Evolutionary conservation across 2,113 vertebrate genomes (phyloP).

Genomic region (Halichoeres trimaculatus): DNA sequence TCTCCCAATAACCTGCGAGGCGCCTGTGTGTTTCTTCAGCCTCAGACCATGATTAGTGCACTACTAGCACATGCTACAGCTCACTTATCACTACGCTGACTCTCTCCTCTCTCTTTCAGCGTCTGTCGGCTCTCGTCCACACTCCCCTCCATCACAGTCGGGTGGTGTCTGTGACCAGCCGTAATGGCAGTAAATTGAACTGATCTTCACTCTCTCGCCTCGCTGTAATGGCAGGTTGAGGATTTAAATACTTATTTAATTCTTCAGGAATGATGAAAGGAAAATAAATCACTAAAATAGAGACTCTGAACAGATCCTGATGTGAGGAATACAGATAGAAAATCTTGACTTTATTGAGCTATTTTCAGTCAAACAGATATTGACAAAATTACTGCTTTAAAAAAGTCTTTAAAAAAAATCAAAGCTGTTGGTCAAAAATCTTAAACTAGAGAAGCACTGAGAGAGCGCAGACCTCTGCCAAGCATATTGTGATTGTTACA

Average conservation of each 20-base stretch:
- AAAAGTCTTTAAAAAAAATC: neutral
- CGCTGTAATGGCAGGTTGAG: slow-evolving; percentile 50
- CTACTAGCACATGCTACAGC: slow-evolving; percentile 62
- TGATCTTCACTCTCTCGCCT: slow-evolving; percentile 61
- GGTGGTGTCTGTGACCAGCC: slow-evolving; percentile 49
- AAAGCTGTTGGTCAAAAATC: too few species aligned
- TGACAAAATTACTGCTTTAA: neutral
- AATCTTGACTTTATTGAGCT: neutral
- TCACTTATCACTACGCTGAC: slow-evolving; percentile 62
- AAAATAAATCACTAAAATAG: slow-evolving; percentile 15
- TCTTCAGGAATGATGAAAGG: slow-evolving; percentile 33
- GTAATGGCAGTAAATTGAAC: slow-evolving; percentile 60
- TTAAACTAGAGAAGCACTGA: too few species aligned
- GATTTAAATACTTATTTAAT: slow-evolving; percentile 56
- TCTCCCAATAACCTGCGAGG: slow-evolving; percentile 75
- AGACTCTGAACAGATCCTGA: slow-evolving; percentile 10
- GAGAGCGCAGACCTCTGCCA: too few species aligned
- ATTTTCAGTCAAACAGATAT: neutral
- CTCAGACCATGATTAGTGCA: slow-evolving; percentile 68
- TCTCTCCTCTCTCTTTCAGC: slow-evolving; percentile 30
- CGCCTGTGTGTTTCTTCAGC: slow-evolving; percentile 69
- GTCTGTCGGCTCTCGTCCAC: slow-evolving; percentile 32
- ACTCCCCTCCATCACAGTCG: slow-evolving; percentile 55
- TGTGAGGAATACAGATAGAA: neutral
- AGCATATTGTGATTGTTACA: too few species aligned